Percentiles rank a stretch among this genome's conserved stretches.
These are phyloP conservation scores for Minunthozetes semirufus DNA, from an alignment of 2,888 invertebrate genomes.

Conservation along the genomic window DNA sequence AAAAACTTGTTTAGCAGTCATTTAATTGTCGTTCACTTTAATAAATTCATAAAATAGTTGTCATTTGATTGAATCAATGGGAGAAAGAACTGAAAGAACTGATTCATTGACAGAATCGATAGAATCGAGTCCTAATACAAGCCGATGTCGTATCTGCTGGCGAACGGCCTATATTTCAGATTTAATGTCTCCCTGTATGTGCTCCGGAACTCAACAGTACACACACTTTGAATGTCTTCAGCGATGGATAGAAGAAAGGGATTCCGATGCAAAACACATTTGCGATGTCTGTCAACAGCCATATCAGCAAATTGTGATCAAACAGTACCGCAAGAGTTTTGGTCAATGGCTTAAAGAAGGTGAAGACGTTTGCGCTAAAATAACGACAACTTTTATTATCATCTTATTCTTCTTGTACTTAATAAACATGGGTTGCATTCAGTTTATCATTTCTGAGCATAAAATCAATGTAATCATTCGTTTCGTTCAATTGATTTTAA, in stretches of 20 bases:
- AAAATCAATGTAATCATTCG: not conserved
- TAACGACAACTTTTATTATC: not conserved
- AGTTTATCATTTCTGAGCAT: not conserved
- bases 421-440: slow-evolving; percentile 25
- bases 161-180: not conserved
- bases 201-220: slow-evolving; percentile 4
- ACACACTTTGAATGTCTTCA: slow-evolving; percentile 1
- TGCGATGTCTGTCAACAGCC: slow-evolving; percentile 21
- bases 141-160: slow-evolving; percentile 15
- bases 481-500: slow-evolving; percentile 22
- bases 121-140: not conserved
- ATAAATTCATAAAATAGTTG: not conserved
- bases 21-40: not conserved
- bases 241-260: slow-evolving; percentile 17
- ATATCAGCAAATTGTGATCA: not conserved
- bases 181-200: slow-evolving; percentile 1
- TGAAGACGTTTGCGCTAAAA: not conserved
- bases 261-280: not conserved
- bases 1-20: too few relatives aligned
- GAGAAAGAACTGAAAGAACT: not conserved
- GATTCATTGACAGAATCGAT: not conserved
- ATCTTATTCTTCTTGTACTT: slow-evolving; percentile 1
- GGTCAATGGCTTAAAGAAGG: not conserved
- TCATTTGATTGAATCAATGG: not conserved
- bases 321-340: not conserved